Conservation (phyloP, 2,888 invertebrate species). For the Drosophila ezoana region DNA sequence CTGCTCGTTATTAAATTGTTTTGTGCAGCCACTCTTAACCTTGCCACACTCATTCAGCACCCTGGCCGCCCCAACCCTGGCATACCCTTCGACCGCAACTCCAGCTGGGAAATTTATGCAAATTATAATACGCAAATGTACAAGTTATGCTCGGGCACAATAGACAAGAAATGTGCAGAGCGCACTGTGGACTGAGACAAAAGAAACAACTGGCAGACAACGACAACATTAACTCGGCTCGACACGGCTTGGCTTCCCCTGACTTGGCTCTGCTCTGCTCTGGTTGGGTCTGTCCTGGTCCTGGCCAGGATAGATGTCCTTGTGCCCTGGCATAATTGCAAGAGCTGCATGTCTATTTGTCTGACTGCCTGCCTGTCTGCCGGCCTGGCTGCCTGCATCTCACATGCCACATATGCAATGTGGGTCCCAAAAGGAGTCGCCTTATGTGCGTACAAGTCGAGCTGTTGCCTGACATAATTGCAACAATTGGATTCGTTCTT, state of each 20-base stretch:
- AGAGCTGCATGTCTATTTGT: conserved; percentile 43
- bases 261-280: conserved; percentile 11
- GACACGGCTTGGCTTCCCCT: conserved; percentile 26
- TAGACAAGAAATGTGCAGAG: conserved; percentile 74
- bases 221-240: conserved; percentile 60
- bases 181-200: conserved; percentile 55
- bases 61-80: neutral
- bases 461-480: conserved; percentile 66
- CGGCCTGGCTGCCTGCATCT: conserved; percentile 17
- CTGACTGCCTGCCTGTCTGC: conserved; percentile 17
- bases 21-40: conserved; percentile 62
- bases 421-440: conserved; percentile 26
- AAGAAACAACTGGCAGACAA: conserved; percentile 46
- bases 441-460: conserved; percentile 37
- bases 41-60: conserved; percentile 38
- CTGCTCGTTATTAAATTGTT: conserved; percentile 76
- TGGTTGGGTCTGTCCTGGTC: conserved; percentile 10
- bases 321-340: conserved; percentile 47
- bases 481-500: conserved; percentile 65
- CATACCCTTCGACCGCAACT: conserved; percentile 5
- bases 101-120: conserved; percentile 72
- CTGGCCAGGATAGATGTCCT: conserved; percentile 40
- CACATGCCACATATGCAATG: conserved; percentile 27
- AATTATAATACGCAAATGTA: conserved; percentile 80
- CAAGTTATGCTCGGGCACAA: conserved; percentile 70